Base-by-base conservation (phyloP, 2,888 invertebrate genomes). In the Eustalomyia histrio region DNA sequence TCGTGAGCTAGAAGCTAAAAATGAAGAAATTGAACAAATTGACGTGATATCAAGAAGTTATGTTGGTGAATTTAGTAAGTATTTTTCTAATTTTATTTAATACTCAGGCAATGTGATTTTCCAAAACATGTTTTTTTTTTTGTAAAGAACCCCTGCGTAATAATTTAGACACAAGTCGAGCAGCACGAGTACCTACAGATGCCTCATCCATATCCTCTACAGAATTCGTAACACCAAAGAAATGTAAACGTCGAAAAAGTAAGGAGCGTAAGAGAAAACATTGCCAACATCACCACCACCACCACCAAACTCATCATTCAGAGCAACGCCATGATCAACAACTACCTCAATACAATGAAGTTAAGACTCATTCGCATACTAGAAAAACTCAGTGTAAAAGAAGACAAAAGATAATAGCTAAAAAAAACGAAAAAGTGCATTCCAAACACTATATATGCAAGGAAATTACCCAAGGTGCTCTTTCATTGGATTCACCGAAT, bases 1-100 rank as follows among this genome's bases (percentile, higher is more conserved):
- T 17, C 85, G 87, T 53, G 90, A 91, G 67, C 82, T 91, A 72
- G 91, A 91, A 83, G 89, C 89, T 10, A 86, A 88, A 79, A 91
- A 91, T 86, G 87, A 87, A 65, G 91, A 91, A 83, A 86, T 90
- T 60, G 91, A 90, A 75, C 87, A 89, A 84, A 90, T 91, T 79
- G 88, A 86, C 7, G 86, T 86, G 79, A 87, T 91, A 18, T 90
- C 90, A 2, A 87, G 85, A 39, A 85, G 85, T 79, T 85, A 86
- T 82, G 84, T 82, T 14, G 84, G 85, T 83, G 86, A 86, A 84
- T 89, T 58, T 14, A 68, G 79, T 79, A 69, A 74, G 79, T 73
- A 14, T 63, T 63, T n/a, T 10, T 33, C 6, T 18, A 33, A 29
- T 16, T 52, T 16, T 6, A 39, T 24, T 29, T 29, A 47, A 47